A percentile compares a stretch with the other conserved stretches of the same genome.
These are phyloP conservation scores for Bovichtus variegatus DNA, from an alignment of 2,797 vertebrate genomes.

Conservation along the genomic window DNA sequence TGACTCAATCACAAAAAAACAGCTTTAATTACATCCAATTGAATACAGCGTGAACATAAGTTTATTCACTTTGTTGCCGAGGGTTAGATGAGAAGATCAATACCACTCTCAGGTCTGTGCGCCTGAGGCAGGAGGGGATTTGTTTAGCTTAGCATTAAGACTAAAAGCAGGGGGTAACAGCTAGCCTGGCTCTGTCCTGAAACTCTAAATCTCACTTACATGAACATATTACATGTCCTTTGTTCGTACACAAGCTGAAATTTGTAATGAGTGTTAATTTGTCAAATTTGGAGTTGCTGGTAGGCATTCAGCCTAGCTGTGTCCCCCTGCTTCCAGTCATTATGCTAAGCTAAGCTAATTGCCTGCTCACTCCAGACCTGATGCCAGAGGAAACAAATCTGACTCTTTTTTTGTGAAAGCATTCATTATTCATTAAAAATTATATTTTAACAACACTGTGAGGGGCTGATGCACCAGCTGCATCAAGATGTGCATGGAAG, in stretches of 20 bases:
- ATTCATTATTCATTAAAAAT: not conserved
- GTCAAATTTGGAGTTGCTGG: not conserved
- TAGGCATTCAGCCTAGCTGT: not conserved
- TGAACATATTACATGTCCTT: not conserved
- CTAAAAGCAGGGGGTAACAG: not conserved
- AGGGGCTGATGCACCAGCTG: not conserved
- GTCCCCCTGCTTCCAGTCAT: not conserved
- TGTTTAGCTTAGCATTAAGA: not conserved
- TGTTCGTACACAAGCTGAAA: not conserved
- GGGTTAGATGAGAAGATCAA: constrained; percentile 11
- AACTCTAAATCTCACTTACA: not conserved
- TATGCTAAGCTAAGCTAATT: constrained; percentile 13
- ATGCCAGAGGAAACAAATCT: not conserved
- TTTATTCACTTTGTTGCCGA: not conserved
- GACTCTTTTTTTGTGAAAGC: not conserved
- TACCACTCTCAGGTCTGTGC: not conserved
- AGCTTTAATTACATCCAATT: not conserved
- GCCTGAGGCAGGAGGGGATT: not conserved
- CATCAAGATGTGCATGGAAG: not conserved
- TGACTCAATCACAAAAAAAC: constrained; percentile 3
- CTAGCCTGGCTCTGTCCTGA: not conserved
- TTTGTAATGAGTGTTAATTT: not conserved
- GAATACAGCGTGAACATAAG: not conserved
- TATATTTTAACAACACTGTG: not conserved
- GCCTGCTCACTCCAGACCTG: not conserved